A percentile compares a stretch with the other conserved stretches of the same genome.
Conservation (phyloP, 1,140 invertebrate genomes). For the Phymorhynchus buccinoides region DNA sequence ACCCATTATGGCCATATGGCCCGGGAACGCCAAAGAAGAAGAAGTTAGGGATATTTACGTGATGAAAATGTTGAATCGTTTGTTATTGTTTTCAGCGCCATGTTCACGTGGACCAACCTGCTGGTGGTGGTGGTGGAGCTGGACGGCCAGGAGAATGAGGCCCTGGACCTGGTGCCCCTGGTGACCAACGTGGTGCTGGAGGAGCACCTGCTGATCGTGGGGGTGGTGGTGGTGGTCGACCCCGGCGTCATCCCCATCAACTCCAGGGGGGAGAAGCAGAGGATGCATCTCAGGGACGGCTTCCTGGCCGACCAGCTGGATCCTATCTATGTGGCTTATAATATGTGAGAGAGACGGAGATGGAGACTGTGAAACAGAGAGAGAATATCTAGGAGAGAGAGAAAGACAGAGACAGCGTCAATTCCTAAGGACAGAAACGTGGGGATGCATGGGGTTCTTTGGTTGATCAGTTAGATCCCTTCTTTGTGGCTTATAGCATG, state of each 20-base stretch:
- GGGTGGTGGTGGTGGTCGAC: slow-evolving; percentile 98
- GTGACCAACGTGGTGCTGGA: slow-evolving; percentile 98
- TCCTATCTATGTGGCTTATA: slow-evolving; percentile 99
- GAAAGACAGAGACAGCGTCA: not conserved
- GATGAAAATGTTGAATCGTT: no score
- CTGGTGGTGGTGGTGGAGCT: slow-evolving; percentile 93
- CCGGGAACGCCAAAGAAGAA: no score
- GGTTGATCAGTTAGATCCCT: no score
- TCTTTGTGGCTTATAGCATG: no score
- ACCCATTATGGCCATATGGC: no score
- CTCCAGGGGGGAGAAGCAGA: slow-evolving; percentile 98
- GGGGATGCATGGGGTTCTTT: no score
- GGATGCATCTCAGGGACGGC: slow-evolving; percentile 98
- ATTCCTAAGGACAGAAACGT: no score
- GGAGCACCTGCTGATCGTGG: slow-evolving; percentile 98
- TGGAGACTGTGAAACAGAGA: no score
- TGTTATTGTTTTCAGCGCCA: slow-evolving; percentile 84
- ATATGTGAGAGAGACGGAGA: slow-evolving; percentile 84
- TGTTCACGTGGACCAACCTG: slow-evolving; percentile 99
- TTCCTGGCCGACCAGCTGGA: slow-evolving; percentile 98
- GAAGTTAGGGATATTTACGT: no score
- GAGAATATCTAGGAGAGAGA: not conserved
- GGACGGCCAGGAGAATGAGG: slow-evolving; percentile 98
- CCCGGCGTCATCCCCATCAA: slow-evolving; percentile 98
- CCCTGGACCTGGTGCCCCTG: slow-evolving; percentile 96